Base-by-base conservation (phyloP, 2,797 vertebrate species). In the Sebastes trivittatus region DNA sequence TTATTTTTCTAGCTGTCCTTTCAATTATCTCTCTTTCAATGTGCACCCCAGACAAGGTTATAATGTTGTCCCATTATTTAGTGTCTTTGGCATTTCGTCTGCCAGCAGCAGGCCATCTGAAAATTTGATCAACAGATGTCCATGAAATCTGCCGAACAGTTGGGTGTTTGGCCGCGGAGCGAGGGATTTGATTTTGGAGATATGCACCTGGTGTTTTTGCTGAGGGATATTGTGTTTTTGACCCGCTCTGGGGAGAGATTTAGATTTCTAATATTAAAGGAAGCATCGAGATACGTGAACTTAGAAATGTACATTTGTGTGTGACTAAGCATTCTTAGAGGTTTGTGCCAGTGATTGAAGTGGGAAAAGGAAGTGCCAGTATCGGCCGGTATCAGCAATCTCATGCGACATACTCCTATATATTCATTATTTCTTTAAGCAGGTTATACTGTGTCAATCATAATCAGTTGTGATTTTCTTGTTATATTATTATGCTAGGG, bases 81-180 rank as follows among this genome's bases (percentile, higher is more conserved):
- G 83, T 69, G 71, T 84, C 46, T 73, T 55, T 74, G 83, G 29
- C 66, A 52, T 76, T 74, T 46, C 23, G 42, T 76, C 14, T 74
- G 75, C 62, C 75, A 55, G 78, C 78, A 49, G 78, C 70, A 56
- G 73, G 70, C 63, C 25, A 68, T 84, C 75, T 66, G n/a, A 77
- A 74, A 75, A 75, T 66, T 10, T 65, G 59, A 80, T 77, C 54
- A 81, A 72, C 63, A 81, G 85, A 88, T 84, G 80, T 66, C 76
- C 52, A 32, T 72, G 66, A 79, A 80, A 84, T 82, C 62, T 75
- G 78, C 55, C 1, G 27, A 77, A 42, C 81, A 74, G 72, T 75
- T 74, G 58, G 76, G 56, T 42, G 34, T 80, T 78, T 72, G 72
- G 61, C 66, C 20, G 29, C 20, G 18, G 77, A 82, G 60, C 3